Evolutionary conservation across 2,888 invertebrate genomes (phyloP).

Genomic region (Bibio marci): DNA sequence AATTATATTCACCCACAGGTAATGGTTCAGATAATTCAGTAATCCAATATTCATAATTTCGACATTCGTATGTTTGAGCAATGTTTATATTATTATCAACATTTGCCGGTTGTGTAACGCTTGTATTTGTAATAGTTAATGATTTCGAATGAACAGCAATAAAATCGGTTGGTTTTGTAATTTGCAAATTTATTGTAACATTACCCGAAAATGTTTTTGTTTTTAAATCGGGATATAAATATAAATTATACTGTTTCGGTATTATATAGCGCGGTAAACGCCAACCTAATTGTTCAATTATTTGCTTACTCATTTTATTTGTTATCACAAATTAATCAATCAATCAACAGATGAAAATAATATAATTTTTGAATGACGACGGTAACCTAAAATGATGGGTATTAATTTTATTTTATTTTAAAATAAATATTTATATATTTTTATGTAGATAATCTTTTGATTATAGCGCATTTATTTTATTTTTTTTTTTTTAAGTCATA

Average conservation of each 20-base stretch:
- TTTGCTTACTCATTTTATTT: not conserved
- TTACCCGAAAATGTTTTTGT: constrained; percentile 40
- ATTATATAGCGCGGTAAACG: constrained; percentile 40
- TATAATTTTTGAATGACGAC: no score
- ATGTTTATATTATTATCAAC: constrained; percentile 11
- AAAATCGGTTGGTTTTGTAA: constrained; percentile 27
- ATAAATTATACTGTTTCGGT: constrained; percentile 46
- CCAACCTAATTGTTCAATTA: constrained; percentile 24
- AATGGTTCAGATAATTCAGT: constrained; percentile 24
- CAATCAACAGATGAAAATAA: no score
- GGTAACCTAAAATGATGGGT: no score
- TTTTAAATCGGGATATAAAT: constrained; percentile 42
- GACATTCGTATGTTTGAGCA: constrained; percentile 19
- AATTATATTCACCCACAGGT: constrained; percentile 29
- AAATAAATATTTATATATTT: no score
- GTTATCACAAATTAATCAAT: no score
- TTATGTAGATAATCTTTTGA: no score
- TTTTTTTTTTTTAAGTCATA: no score
- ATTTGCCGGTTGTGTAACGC: constrained; percentile 15
- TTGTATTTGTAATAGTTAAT: constrained; percentile 30
- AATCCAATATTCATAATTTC: constrained; percentile 25
- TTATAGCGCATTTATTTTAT: no score
- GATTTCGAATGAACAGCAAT: constrained; percentile 34
- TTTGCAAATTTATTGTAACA: constrained; percentile 34
- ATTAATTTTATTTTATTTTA: no score